Percentiles rank a stretch among this genome's conserved stretches.
phyloP scores from a whole-genome alignment of 2,797 vertebrate genomes.

The Dicrostonyx torquatus region DNA sequence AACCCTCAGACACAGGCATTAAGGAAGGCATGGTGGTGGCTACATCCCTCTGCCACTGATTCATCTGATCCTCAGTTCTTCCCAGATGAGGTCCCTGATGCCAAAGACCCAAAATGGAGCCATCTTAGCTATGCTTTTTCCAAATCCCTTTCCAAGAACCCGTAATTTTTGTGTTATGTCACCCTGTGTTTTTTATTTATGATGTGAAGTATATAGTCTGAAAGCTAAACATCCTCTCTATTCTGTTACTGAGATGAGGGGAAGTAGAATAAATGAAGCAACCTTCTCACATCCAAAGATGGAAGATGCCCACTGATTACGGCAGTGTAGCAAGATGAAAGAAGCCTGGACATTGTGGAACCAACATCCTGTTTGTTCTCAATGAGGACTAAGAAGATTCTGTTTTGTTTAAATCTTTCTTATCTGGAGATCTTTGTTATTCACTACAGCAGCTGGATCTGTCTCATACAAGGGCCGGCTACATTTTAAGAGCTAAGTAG shows the following conservation, averaged over 20 bases:
- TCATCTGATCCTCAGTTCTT: background rate
- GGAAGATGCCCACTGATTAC: background rate
- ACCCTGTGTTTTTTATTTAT: background rate
- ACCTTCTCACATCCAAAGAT: background rate
- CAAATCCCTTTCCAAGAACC: background rate
- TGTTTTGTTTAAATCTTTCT: slow-evolving; percentile 23
- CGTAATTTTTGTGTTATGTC: background rate
- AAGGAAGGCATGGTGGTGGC: background rate
- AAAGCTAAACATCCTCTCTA: background rate
- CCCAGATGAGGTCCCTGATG: background rate
- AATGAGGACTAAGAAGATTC: background rate
- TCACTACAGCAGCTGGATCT: background rate
- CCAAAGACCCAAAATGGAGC: background rate
- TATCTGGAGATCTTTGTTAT: slow-evolving; percentile 9
- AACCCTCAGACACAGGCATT: no score
- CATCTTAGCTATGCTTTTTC: background rate
- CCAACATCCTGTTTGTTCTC: background rate
- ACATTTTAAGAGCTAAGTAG: background rate
- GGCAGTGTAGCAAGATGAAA: background rate
- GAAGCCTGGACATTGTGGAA: background rate
- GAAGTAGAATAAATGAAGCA: background rate
- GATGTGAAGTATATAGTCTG: background rate
- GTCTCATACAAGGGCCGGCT: background rate
- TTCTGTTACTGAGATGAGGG: background rate
- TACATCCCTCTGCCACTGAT: background rate